phyloP scores from a whole-genome alignment of 2,888 invertebrate genomes.

The Lasioglossum villosulum region DNA sequence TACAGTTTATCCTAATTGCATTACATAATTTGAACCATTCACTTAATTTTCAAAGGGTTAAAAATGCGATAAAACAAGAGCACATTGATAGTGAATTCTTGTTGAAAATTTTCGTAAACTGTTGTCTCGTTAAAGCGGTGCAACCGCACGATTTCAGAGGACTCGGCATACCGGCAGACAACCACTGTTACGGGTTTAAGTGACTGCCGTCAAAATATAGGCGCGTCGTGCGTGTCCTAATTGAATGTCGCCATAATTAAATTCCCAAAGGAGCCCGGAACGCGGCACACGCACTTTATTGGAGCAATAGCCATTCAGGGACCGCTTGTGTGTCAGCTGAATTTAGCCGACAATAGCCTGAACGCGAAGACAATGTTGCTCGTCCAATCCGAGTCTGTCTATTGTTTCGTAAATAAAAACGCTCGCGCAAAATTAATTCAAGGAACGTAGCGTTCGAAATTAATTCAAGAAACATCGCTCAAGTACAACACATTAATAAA shows the following conservation, averaged over 20 bases:
- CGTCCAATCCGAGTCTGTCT: not conserved
- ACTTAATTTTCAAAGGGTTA: too few species aligned
- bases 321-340: not conserved
- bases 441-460: not conserved
- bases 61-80: not conserved
- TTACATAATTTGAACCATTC: too few species aligned
- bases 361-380: not conserved
- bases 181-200: constrained; percentile 26
- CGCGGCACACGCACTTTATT: constrained; percentile 44
- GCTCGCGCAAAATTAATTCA: not conserved
- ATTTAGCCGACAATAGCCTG: constrained; percentile 11
- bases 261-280: constrained; percentile 40
- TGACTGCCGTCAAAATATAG: constrained; percentile 34
- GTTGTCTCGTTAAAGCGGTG: too few species aligned
- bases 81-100: not conserved
- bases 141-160: not conserved
- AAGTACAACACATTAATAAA: not conserved
- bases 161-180: not conserved
- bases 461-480: not conserved
- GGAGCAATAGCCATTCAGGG: constrained; percentile 41
- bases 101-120: not conserved
- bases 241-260: constrained; percentile 55
- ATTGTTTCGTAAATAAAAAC: not conserved
- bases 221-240: constrained; percentile 35
- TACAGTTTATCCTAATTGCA: too few species aligned